These are phyloP conservation scores for Elaeidobius kamerunicus DNA, from an alignment of 2,888 invertebrate genomes.

Conservation along the genomic window DNA sequence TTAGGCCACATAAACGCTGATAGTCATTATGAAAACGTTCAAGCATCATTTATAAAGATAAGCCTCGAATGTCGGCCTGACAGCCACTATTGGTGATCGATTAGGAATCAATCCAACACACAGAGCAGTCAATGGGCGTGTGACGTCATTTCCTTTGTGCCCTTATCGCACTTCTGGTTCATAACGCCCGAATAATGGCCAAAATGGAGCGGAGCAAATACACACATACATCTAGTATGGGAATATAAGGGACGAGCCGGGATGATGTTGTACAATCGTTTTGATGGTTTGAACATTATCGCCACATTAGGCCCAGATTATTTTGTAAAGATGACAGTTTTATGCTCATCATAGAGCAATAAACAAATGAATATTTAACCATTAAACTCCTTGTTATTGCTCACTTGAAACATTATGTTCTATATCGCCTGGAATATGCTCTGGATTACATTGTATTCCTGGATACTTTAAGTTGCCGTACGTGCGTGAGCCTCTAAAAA, in stretches of 20 bases:
- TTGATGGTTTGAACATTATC: constrained; percentile 17
- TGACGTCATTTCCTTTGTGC: constrained; percentile 53
- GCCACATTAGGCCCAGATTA: constrained; percentile 9
- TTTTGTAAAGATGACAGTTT: too few relatives aligned
- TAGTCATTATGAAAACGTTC: constrained; percentile 47
- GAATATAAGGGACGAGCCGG: constrained; percentile 20
- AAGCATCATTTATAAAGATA: constrained; percentile 52
- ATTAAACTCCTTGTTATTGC: too few relatives aligned
- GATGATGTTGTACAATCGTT: constrained; percentile 19
- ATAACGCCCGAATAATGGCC: constrained; percentile 51
- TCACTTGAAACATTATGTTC: too few relatives aligned
- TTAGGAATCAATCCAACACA: constrained; percentile 50
- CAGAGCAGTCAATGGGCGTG: constrained; percentile 50
- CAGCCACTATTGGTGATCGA: constrained; percentile 49
- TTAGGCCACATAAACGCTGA: constrained; percentile 30
- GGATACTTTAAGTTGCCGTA: too few relatives aligned
- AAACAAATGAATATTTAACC: background rate
- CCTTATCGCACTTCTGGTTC: constrained; percentile 52
- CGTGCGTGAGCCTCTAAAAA: too few relatives aligned
- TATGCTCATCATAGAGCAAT: too few relatives aligned
- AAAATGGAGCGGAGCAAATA: constrained; percentile 42
- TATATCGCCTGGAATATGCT: too few relatives aligned
- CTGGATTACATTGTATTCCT: too few relatives aligned
- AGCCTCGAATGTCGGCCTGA: constrained; percentile 46
- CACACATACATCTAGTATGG: constrained; percentile 30